phyloP scores from a whole-genome alignment of 2,797 vertebrate species.

The Fistularia commersonii region DNA sequence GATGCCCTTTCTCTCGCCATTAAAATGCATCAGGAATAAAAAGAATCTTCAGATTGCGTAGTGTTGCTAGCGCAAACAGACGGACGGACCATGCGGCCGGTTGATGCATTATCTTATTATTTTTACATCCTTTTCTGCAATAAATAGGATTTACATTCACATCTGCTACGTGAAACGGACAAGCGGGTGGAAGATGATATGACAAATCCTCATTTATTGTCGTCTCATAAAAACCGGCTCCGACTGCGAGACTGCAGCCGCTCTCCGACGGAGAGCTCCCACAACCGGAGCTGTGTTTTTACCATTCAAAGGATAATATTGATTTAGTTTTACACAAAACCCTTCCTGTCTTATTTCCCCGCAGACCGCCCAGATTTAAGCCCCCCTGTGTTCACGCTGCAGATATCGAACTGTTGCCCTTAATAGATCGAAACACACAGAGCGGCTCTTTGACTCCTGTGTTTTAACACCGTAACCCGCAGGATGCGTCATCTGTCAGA shows the following conservation, averaged over 20 bases:
- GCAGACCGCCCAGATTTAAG: slow-evolving; percentile 45
- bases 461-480: slow-evolving; percentile 8
- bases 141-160: slow-evolving; percentile 30
- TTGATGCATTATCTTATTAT: slow-evolving; percentile 28
- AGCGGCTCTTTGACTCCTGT: too few species aligned
- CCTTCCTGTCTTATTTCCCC: slow-evolving; percentile 59
- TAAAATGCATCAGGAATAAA: too few species aligned
- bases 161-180: slow-evolving; percentile 15
- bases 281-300: slow-evolving; percentile 26
- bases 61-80: too few species aligned
- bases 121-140: slow-evolving; percentile 25
- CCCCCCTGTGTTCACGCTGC: slow-evolving; percentile 9
- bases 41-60: too few species aligned
- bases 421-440: slow-evolving; percentile 32
- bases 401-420: slow-evolving; percentile 41
- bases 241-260: slow-evolving; percentile 19
- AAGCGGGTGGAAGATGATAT: slow-evolving; percentile 34
- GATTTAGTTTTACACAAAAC: slow-evolving; percentile 54
- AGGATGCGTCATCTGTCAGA: not conserved
- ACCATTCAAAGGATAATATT: slow-evolving; percentile 56
- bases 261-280: slow-evolving; percentile 18
- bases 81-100: too few species aligned
- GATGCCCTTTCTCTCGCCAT: too few species aligned
- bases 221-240: slow-evolving; percentile 47
- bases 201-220: slow-evolving; percentile 43